Conservation (phyloP, 2,888 invertebrate genomes). For the Polietes domitor region DNA sequence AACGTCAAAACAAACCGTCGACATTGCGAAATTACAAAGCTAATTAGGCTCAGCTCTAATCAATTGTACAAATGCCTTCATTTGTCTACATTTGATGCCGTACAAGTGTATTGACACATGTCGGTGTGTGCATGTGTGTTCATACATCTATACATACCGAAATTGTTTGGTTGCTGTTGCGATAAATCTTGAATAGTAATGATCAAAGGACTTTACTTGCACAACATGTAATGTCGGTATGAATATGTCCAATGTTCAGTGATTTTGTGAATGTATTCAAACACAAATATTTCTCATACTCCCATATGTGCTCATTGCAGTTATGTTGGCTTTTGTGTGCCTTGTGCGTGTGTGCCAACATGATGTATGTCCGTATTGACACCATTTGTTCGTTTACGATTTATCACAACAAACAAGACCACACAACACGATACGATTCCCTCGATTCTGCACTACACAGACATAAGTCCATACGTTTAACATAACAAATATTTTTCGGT, state of each 20-base stretch:
- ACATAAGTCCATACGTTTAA: conserved; percentile 29
- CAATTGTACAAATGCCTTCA: neutral
- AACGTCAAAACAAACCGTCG: neutral
- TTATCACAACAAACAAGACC: conserved; percentile 21
- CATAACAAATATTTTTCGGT: conserved; percentile 26
- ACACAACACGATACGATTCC: neutral
- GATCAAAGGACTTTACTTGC: conserved; percentile 3
- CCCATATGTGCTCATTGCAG: no score
- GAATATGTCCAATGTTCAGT: no score
- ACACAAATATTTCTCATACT: neutral
- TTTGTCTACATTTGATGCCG: neutral
- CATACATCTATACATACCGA: no score
- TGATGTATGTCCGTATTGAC: conserved; percentile 40
- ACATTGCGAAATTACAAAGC: conserved; percentile 11
- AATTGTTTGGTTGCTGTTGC: conserved; percentile 2
- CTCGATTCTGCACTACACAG: neutral
- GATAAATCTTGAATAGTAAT: conserved; percentile 17
- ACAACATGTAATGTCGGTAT: neutral
- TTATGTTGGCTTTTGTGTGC: no score
- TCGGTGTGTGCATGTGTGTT: neutral
- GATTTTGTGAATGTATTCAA: neutral
- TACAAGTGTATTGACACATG: no score
- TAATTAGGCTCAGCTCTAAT: conserved; percentile 14
- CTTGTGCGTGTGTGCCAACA: neutral
- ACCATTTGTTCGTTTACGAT: conserved; percentile 27